Base-by-base conservation (phyloP, 2,888 invertebrate species). In the Pristionchus exspectatus region DNA sequence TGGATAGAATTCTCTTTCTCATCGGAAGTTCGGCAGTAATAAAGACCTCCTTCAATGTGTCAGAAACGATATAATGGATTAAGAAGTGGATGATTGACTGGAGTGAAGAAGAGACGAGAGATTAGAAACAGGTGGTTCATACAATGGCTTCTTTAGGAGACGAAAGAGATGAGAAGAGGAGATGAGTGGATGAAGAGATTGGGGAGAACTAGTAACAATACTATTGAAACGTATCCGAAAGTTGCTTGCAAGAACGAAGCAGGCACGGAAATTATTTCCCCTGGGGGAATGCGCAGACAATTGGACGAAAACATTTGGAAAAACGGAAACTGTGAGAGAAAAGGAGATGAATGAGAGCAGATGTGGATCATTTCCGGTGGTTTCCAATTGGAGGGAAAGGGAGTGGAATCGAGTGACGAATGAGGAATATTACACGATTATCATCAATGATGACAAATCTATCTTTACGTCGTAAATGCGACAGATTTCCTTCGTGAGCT, bases 401-500 rank as follows among this genome's bases (percentile, higher is more conserved):
- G 69, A 63, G 50, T 30, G 87, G 87, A 30, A 50, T 54, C 54
- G 59, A 33, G 66, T 66, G 63, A 63, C 18, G 63, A 87, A 86
- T n/a, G 86, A 59, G 44, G 27, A 85, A 85, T n/a, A 85, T 38
- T 59, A 12, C 2, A 10, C 54, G 50, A 50, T 54, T 56, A 33
- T 56, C 56, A 30, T 18, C 30, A 18, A 38, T 56, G 59, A 18
- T 56, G 84, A 30, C 27, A 54, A 59, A 50, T 54, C n/a, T 50
- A 4, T 14, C 18, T 30, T 59, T 63, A 85, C 12, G 72, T 69
- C 83, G 74, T 56, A 74, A 89, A 89, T 90, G 86, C 86, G 87
- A 87, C 87, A 66, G 44, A 77, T 83, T n/a, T 44, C 59, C 24
- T 59, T 50, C 63, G 33, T n/a, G 83, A 85, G 85, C 44, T 66